Percentiles rank a stretch among this genome's conserved stretches.
Conservation (phyloP, 2,113 vertebrate species). For the Silurus asotus region DNA sequence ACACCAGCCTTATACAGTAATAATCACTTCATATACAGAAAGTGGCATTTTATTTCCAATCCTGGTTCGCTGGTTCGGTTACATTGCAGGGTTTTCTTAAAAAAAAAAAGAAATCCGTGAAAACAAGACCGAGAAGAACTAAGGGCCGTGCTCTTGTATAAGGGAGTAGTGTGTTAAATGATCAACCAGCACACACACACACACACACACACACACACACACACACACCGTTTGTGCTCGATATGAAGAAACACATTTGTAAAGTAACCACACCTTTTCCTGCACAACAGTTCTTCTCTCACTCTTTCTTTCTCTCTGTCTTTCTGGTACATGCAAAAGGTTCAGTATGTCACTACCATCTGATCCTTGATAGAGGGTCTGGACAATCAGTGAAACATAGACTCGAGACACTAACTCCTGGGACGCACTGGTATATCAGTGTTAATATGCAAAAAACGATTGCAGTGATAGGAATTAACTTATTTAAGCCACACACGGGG, state of each 20-base stretch:
- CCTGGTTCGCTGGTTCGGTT: neutral
- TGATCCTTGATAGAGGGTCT: neutral
- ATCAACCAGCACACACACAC: conserved; percentile 28
- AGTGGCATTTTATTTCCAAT: neutral
- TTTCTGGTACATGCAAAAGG: neutral
- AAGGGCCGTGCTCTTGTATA: conserved; percentile 14
- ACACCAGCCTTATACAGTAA: conserved; percentile 7
- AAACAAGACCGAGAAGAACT: neutral
- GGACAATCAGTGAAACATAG: neutral
- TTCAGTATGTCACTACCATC: neutral
- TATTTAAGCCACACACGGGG: neutral
- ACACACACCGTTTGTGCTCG: conserved; percentile 28
- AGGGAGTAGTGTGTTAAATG: neutral
- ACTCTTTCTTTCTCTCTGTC: neutral
- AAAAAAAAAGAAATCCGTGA: too few species aligned
- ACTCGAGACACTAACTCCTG: neutral
- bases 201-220: conserved; percentile 24
- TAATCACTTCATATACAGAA: neutral
- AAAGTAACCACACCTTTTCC: conserved; percentile 1
- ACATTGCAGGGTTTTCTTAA: neutral
- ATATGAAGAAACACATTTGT: conserved; percentile 34
- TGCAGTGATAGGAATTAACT: neutral
- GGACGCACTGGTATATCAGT: neutral
- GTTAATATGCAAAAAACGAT: neutral
- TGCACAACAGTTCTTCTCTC: neutral